Evolutionary conservation across 1,140 invertebrate genomes (phyloP).

Genomic region (Heliconius nattereri): DNA sequence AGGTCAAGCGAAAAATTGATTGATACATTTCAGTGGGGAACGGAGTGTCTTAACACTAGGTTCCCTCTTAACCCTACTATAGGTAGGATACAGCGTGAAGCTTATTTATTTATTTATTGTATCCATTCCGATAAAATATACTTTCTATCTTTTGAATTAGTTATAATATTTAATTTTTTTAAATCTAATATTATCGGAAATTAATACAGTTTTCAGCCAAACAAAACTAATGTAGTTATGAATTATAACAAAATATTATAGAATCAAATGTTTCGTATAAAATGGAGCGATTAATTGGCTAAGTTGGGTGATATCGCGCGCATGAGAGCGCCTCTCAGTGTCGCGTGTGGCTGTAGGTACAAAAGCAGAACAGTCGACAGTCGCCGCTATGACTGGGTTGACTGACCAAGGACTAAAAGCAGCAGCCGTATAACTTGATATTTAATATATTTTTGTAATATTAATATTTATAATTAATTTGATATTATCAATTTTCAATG

Average conservation of each 20-base stretch:
- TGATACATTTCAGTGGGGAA: background rate
- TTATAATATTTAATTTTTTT: too few relatives aligned
- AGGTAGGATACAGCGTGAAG: background rate
- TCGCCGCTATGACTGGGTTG: constrained; percentile 36
- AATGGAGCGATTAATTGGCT: constrained; percentile 26
- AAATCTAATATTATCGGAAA: too few relatives aligned
- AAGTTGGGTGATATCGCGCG: constrained; percentile 27
- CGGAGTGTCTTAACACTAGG: too few relatives aligned
- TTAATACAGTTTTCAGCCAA: too few relatives aligned
- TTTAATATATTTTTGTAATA: constrained; percentile 26
- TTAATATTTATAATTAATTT: background rate
- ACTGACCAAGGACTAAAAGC: constrained; percentile 35
- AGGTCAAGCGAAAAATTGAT: constrained; percentile 11
- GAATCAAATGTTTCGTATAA: constrained; percentile 27
- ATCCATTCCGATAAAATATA: background rate
- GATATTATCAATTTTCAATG: background rate
- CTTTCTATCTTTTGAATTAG: too few relatives aligned
- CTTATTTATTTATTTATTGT: background rate
- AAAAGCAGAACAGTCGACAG: constrained; percentile 29
- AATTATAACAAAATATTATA: background rate
- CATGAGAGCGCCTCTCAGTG: constrained; percentile 24
- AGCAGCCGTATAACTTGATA: constrained; percentile 28
- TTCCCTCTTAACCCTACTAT: too few relatives aligned
- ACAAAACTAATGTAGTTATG: too few relatives aligned
- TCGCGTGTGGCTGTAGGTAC: constrained; percentile 10